phyloP scores from a whole-genome alignment of 2,888 invertebrate species.

The Machimus rusticus region DNA sequence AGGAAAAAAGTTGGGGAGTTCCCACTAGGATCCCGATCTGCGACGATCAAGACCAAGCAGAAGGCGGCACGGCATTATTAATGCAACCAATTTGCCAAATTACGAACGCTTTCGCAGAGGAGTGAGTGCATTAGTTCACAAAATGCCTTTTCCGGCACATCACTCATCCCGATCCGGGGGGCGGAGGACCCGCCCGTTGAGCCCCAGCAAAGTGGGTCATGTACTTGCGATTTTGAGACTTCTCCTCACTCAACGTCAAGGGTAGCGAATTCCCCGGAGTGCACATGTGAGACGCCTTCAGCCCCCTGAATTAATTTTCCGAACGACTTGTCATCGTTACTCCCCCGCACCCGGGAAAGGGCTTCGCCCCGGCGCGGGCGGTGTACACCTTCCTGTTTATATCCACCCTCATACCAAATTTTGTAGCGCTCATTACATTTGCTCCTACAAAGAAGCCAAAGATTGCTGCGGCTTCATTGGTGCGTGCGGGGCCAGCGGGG shows the following conservation, averaged over 20 bases:
- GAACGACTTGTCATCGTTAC: constrained; percentile 31
- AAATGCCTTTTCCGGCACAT: not conserved
- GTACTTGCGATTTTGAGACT: not conserved
- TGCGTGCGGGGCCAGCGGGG: not conserved
- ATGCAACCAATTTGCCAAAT: not conserved
- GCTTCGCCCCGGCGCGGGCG: not conserved
- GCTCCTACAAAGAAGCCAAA: not conserved
- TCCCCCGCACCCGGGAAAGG: not conserved
- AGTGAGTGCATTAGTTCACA: constrained; percentile 1
- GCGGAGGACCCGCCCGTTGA: not conserved
- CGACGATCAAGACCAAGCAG: not conserved
- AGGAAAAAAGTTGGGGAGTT: not conserved
- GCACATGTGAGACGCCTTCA: not conserved
- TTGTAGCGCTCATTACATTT: constrained; percentile 27
- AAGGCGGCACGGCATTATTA: not conserved
- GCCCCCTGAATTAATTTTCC: constrained; percentile 30
- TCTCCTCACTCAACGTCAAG: not conserved
- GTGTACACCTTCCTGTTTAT: not conserved
- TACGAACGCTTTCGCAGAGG: not conserved
- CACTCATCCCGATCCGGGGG: not conserved
- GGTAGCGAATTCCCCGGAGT: not conserved
- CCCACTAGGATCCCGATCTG: not conserved
- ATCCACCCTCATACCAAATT: not conserved
- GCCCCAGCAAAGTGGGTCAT: not conserved
- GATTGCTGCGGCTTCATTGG: not conserved